These are phyloP conservation scores for Athetis lepigone DNA, from an alignment of 2,888 invertebrate genomes.

Conservation along the genomic window DNA sequence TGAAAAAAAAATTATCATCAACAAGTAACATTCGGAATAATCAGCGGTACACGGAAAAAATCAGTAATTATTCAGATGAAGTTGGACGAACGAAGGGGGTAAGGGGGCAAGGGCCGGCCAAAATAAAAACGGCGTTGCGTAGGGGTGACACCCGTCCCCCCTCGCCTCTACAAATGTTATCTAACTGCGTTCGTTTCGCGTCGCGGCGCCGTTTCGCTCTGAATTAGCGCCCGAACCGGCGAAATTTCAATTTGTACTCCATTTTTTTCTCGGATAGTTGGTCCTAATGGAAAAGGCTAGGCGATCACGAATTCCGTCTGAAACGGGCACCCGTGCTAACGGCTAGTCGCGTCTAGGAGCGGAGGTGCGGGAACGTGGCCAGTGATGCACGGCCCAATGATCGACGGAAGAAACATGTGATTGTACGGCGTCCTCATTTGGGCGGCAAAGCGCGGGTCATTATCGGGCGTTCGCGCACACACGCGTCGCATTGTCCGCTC, in stretches of 20 bases:
- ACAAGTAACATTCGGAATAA: constrained; percentile 91
- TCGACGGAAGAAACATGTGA: constrained; percentile 62
- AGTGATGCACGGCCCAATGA: constrained; percentile 33
- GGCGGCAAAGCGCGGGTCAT: constrained; percentile 81
- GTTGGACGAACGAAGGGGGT: constrained; percentile 90
- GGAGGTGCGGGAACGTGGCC: constrained; percentile 19
- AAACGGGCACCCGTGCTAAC: constrained; percentile 50
- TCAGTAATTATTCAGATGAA: constrained; percentile 91
- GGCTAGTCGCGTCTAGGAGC: constrained; percentile 40
- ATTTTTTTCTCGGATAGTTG: constrained; percentile 87
- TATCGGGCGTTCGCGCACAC: constrained; percentile 84
- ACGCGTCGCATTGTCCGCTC: constrained; percentile 80
- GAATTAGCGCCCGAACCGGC: constrained; percentile 86
- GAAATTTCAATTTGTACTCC: constrained; percentile 88
- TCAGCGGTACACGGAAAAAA: constrained; percentile 91
- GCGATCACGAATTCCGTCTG: constrained; percentile 75
- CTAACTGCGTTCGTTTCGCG: constrained; percentile 89
- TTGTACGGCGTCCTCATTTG: constrained; percentile 67
- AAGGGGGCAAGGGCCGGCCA: constrained; percentile 89
- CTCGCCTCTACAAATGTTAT: constrained; percentile 89
- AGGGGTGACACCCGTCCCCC: constrained; percentile 87
- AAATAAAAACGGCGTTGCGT: constrained; percentile 91
- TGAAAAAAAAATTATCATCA: constrained; percentile 88
- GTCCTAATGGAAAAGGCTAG: constrained; percentile 82
- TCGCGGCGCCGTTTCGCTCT: constrained; percentile 82